Evolutionary conservation across 1,140 invertebrate species (phyloP).

Genomic region (Magallana gigas): DNA sequence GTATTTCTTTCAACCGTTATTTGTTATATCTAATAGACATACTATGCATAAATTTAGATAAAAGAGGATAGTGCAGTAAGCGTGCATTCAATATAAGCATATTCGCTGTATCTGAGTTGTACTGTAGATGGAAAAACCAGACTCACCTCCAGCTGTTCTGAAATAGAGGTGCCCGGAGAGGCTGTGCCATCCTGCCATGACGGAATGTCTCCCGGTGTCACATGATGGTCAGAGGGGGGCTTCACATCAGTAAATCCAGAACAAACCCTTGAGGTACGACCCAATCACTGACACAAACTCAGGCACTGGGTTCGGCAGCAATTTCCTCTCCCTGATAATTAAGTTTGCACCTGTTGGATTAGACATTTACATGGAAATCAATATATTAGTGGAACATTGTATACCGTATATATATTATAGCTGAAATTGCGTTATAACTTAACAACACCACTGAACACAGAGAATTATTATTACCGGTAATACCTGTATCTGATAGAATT

Average conservation of each 20-base stretch:
- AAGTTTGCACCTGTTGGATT: constrained; percentile 23
- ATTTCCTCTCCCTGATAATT: not conserved
- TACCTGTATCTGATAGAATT: too few species aligned
- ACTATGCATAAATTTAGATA: too few species aligned
- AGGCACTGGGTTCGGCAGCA: not conserved
- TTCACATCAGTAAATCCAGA: not conserved
- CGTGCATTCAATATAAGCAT: not conserved
- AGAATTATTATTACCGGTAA: too few species aligned
- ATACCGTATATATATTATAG: too few species aligned
- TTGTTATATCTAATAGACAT: too few species aligned
- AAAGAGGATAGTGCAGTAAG: not conserved
- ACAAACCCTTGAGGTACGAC: not conserved
- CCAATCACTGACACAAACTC: not conserved
- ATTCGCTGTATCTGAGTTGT: not conserved
- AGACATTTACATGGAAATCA: constrained; percentile 14
- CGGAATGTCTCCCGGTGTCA: not conserved
- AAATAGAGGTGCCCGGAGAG: constrained; percentile 75
- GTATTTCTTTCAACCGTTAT: too few species aligned
- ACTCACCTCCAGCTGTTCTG: constrained; percentile 69
- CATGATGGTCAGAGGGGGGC: not conserved
- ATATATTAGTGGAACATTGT: not conserved
- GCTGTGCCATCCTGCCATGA: constrained; percentile 76
- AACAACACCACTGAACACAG: too few species aligned
- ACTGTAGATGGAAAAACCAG: too few species aligned
- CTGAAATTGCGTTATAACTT: too few species aligned